Base-by-base conservation (phyloP, 2,113 vertebrate species). In the Tyrannus savana region DNA sequence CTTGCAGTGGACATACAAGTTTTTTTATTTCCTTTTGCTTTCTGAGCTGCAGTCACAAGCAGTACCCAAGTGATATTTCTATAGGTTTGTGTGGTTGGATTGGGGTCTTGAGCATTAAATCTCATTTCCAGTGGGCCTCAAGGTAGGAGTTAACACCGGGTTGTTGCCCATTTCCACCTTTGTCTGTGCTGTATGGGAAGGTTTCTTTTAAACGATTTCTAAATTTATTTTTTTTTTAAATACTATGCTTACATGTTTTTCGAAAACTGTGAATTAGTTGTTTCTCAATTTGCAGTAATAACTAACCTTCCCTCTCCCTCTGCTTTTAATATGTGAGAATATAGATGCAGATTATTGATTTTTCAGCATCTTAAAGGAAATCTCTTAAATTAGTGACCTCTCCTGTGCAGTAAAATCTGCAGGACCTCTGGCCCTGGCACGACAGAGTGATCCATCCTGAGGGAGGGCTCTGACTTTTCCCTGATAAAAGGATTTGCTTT, bases 41-140 rank as follows among this genome's bases (percentile, higher is more conserved):
- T 41, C 28, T 10, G 25, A 98, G 97, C 47, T 66, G 75, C 94
- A 83, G 97, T 98, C 55, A 78, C 33, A 35, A 98, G 98, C 33
- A 79, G 97, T 56, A 97, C 96, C 27, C 95, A 96, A 75, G 86
- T 97, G 3, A 7, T 97, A 41, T 98, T 98, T 96, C 85, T 98
- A 15, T 96, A 93, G 87, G 95, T 90, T 28, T 44, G n/a, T 14
- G 80, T 82, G 6, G 76, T 93, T 92, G 94, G 87, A n/a, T 30
- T 95, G 60, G 93, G 95, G 5, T 91, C 95, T 14, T 58, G 87
- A 21, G 77, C 96, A 28, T 94, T 93, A 14, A 92, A 86, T 25
- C 97, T 98, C 17, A 35, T 98, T 82, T 98, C 98, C 44, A 98
- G 87, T 4, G 93, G 97, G 12, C 77, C 92, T 22, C 60, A 55